phyloP scores from a whole-genome alignment of 1,140 invertebrate species.

The Drosophila aff. region DNA sequence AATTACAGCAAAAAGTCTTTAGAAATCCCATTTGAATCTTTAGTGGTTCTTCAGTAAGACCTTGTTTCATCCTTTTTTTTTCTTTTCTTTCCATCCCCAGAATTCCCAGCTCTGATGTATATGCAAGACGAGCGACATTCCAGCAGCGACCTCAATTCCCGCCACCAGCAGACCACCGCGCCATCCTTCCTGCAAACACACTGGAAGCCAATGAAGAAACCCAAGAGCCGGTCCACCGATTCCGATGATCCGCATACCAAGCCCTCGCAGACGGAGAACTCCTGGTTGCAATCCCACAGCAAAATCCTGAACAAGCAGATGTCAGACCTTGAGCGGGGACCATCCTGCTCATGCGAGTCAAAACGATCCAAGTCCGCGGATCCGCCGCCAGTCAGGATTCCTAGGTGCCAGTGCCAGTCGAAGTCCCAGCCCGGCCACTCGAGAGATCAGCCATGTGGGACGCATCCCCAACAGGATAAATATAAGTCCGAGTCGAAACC shows the following conservation, averaged over 20 bases:
- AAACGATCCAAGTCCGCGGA: slow-evolving; percentile 28
- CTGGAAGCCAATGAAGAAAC: background rate
- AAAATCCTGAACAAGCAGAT: background rate
- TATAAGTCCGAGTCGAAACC: too few relatives aligned
- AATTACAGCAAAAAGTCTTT: background rate
- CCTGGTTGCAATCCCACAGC: slow-evolving; percentile 33
- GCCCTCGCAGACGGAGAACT: slow-evolving; percentile 53
- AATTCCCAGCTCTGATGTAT: slow-evolving; percentile 70
- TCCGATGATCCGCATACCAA: slow-evolving; percentile 12
- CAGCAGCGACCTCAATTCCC: slow-evolving; percentile 26
- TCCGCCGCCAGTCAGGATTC: slow-evolving; percentile 12
- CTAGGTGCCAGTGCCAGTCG: background rate
- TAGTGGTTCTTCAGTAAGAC: background rate
- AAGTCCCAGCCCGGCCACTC: background rate
- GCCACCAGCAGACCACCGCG: slow-evolving; percentile 57
- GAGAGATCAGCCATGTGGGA: background rate
- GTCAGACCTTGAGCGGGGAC: background rate
- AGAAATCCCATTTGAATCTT: background rate
- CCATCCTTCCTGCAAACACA: slow-evolving; percentile 49
- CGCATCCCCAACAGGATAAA: background rate
- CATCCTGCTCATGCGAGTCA: background rate
- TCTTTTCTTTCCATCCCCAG: slow-evolving; percentile 17
- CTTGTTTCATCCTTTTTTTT: slow-evolving; percentile 7
- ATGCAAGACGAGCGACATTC: slow-evolving; percentile 58
- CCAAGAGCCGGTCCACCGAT: background rate